Percentiles rank a stretch among this genome's conserved stretches.
phyloP scores from a whole-genome alignment of 2,888 invertebrate species.

The Parnassius apollo region DNA sequence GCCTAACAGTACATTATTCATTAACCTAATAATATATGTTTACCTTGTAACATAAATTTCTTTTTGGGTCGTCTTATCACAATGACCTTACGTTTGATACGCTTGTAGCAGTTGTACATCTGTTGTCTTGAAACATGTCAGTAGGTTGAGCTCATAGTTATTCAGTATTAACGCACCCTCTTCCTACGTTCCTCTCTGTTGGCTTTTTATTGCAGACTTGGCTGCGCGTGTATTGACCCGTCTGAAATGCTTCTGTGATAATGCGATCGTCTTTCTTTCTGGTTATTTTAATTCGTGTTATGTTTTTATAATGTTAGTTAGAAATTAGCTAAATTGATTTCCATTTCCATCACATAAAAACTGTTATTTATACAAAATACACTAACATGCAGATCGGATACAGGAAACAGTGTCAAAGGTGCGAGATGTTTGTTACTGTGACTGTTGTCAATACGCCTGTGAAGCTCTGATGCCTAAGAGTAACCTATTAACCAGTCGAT shows the following conservation, averaged over 20 bases:
- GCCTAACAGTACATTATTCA: too few relatives aligned
- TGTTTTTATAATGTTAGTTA: background rate
- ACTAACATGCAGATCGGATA: too few relatives aligned
- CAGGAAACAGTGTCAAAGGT: too few relatives aligned
- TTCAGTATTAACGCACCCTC: constrained; percentile 18
- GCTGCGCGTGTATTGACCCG: constrained; percentile 16
- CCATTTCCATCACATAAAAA: too few relatives aligned
- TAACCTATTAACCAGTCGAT: too few relatives aligned
- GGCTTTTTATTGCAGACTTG: constrained; percentile 13
- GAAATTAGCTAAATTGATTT: too few relatives aligned
- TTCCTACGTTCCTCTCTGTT: constrained; percentile 5
- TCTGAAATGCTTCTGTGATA: constrained; percentile 2
- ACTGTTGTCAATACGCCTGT: too few relatives aligned
- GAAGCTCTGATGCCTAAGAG: too few relatives aligned
- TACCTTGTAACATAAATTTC: background rate
- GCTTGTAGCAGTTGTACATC: background rate
- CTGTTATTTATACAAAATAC: too few relatives aligned
- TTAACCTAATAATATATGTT: too few relatives aligned
- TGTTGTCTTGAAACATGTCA: constrained; percentile 3
- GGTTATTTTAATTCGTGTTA: background rate
- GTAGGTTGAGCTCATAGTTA: constrained; percentile 7
- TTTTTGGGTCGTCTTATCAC: background rate
- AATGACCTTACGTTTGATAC: constrained; percentile 1
- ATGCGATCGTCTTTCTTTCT: background rate
- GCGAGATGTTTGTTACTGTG: too few relatives aligned